A percentile compares a stretch with the other conserved stretches of the same genome.
Evolutionary conservation across 2,113 vertebrate genomes (phyloP).

Genomic region (Leiothrix lutea): DNA sequence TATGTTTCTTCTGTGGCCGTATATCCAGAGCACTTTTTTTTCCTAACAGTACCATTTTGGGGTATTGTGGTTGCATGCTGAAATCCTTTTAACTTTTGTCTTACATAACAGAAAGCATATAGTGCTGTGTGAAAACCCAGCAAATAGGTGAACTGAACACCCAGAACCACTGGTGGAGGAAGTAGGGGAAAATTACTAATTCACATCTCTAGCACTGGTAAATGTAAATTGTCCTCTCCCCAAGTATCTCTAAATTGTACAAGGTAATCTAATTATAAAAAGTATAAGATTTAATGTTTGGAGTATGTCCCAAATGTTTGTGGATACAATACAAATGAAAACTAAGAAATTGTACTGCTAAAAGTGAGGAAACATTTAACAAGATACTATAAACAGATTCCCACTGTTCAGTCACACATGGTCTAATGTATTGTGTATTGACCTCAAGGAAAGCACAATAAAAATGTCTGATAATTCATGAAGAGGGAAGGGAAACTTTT

Average conservation of each 20-base stretch:
- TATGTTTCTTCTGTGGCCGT: neutral
- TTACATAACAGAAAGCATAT: neutral
- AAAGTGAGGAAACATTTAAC: neutral
- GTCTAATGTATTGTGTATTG: neutral
- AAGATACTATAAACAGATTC: neutral
- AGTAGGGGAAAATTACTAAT: neutral
- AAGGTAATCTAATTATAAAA: neutral
- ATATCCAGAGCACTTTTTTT: neutral
- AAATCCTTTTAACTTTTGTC: neutral
- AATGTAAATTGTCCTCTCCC: neutral
- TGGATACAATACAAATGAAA: neutral
- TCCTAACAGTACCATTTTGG: neutral
- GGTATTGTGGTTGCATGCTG: neutral
- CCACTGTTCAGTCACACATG: neutral
- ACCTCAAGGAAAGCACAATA: neutral
- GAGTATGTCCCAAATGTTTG: neutral
- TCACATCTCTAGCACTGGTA: neutral
- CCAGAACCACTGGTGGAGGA: neutral
- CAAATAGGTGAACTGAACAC: neutral
- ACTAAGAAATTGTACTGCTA: neutral
- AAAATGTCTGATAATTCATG: neutral
- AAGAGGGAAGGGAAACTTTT: neutral
- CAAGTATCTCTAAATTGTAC: neutral
- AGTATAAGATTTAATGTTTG: neutral
- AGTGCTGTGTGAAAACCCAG: neutral